Conservation (phyloP, 2,113 vertebrate genomes). For the Brienomyrus brachyistius region DNA sequence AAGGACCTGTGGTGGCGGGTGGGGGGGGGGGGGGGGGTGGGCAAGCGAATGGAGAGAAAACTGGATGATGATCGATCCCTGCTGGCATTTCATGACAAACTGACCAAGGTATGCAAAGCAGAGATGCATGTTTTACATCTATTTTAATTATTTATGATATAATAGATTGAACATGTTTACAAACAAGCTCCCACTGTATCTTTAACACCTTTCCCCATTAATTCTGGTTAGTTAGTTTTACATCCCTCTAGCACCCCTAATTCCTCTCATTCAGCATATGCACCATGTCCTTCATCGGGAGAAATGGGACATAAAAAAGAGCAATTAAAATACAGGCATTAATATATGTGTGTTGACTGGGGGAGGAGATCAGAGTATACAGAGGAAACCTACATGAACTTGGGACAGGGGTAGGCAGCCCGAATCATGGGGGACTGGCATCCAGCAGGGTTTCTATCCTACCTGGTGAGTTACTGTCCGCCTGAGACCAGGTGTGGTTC, state of each 20-base stretch:
- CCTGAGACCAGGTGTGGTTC: background rate
- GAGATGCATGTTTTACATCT: slow-evolving; percentile 18
- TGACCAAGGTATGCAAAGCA: slow-evolving; percentile 17
- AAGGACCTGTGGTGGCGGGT: background rate
- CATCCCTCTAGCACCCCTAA: background rate
- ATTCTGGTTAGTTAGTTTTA: background rate
- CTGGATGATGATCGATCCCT: slow-evolving; percentile 29
- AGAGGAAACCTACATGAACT: background rate
- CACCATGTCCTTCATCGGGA: background rate
- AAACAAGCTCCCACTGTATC: background rate
- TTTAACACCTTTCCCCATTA: background rate
- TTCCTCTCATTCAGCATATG: background rate
- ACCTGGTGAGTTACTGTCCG: background rate
- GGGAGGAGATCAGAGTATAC: background rate
- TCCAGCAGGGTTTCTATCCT: background rate
- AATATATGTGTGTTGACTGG: background rate
- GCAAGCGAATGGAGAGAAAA: slow-evolving; percentile 10
- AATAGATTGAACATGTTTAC: background rate
- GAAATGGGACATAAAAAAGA: background rate
- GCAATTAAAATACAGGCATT: background rate
- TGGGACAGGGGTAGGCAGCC: background rate
- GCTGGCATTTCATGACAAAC: slow-evolving; percentile 17
- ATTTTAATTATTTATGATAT: slow-evolving; percentile 24
- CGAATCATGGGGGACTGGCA: background rate
- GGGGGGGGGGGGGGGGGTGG: no score